Percentiles rank a stretch among this genome's conserved stretches.
Conservation (phyloP, 2,113 vertebrate genomes). For the Notiomystis cincta region DNA sequence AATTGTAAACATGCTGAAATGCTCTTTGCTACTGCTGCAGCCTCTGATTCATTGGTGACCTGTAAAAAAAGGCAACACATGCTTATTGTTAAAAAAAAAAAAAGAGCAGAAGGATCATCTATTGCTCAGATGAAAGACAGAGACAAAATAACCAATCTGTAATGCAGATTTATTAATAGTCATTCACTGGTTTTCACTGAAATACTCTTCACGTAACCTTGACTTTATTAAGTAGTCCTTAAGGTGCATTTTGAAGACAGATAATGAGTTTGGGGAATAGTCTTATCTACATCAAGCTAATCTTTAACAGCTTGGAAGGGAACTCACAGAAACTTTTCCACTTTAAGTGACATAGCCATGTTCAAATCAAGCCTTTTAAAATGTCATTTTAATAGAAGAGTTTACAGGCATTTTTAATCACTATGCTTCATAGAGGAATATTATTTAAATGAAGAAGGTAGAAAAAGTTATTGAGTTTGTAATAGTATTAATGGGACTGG, state of each 20-base stretch:
- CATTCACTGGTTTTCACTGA: conserved; percentile 77
- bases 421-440: conserved; percentile 37
- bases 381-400: conserved; percentile 70
- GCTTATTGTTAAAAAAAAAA: conserved; percentile 28
- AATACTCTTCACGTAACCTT: conserved; percentile 79
- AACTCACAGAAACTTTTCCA: conserved; percentile 71
- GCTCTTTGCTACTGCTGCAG: not conserved
- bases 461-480: conserved; percentile 36
- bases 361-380: conserved; percentile 71
- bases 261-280: conserved; percentile 83
- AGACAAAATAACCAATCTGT: conserved; percentile 73
- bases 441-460: conserved; percentile 66
- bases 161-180: conserved; percentile 78
- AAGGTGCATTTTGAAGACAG: conserved; percentile 81
- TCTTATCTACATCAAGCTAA: conserved; percentile 80
- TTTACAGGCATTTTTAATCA: conserved; percentile 68
- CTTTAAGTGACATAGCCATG: conserved; percentile 72
- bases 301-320: conserved; percentile 80
- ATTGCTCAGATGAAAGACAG: conserved; percentile 63
- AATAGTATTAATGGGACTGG: conserved; percentile 47
- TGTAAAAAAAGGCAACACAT: conserved; percentile 22
- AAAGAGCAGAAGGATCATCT: conserved; percentile 14
- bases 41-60: not conserved
- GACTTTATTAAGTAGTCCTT: conserved; percentile 84
- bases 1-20: not conserved